A percentile compares a stretch with the other conserved stretches of the same genome.
phyloP scores from a whole-genome alignment of 2,888 invertebrate species.

The Ceramica pisi region DNA sequence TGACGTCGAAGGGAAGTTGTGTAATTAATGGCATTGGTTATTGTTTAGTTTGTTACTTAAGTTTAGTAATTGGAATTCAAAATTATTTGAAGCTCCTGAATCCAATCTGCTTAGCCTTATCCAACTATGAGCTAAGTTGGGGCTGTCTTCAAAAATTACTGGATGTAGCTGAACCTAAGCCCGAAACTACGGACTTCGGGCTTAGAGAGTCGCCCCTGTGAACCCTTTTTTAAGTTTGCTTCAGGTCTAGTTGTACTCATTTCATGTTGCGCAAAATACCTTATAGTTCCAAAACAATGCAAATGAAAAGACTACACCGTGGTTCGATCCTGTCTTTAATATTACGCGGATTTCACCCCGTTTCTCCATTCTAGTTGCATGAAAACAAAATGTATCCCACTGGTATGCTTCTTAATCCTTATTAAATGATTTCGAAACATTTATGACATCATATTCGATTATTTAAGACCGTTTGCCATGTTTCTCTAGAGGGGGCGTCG shows the following conservation, averaged over 20 bases:
- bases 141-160: too few species aligned
- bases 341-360: background rate
- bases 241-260: too few species aligned
- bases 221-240: too few species aligned
- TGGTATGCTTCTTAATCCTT: background rate
- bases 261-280: too few species aligned
- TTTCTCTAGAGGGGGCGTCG: conserved; percentile 45
- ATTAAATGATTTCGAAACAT: conserved; percentile 23
- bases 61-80: too few species aligned
- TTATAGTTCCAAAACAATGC: too few species aligned
- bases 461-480: conserved; percentile 18
- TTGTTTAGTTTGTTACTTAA: background rate
- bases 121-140: too few species aligned
- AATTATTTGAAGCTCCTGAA: too few species aligned
- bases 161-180: too few species aligned
- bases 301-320: background rate
- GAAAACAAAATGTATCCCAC: background rate
- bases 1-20: background rate
- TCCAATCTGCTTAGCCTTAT: too few species aligned
- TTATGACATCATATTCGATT: conserved; percentile 37
- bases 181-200: too few species aligned
- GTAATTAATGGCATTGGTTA: conserved; percentile 1
- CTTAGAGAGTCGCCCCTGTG: too few species aligned
- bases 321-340: background rate
- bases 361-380: background rate